These are phyloP conservation scores for Erethizon dorsatum DNA, from an alignment of 2,797 vertebrate genomes.

Conservation along the genomic window DNA sequence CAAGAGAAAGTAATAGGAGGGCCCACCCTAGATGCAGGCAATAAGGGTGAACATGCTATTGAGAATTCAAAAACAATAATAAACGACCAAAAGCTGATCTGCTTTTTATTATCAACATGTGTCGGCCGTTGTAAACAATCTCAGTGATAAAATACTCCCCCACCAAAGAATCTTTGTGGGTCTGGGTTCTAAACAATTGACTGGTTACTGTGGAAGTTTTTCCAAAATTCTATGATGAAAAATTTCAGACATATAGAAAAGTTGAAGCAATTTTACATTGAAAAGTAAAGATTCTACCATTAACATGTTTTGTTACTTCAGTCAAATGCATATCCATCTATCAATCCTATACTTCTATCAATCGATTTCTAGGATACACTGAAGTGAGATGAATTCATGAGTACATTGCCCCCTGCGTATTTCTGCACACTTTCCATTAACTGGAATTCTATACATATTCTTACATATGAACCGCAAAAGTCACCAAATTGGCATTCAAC, in stretches of 20 bases:
- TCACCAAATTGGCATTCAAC: not conserved
- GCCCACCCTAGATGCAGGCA: constrained; percentile 26
- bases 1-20: not conserved
- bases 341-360: not conserved
- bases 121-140: constrained; percentile 62
- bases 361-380: not conserved
- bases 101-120: constrained; percentile 77
- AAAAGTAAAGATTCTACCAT: constrained; percentile 30
- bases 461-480: too few relatives aligned
- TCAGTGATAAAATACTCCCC: constrained; percentile 71
- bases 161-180: constrained; percentile 44
- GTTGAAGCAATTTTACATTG: constrained; percentile 4
- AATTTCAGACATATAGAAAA: constrained; percentile 37
- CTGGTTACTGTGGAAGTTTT: not conserved
- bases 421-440: constrained; percentile 48
- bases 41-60: constrained; percentile 38
- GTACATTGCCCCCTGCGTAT: not conserved
- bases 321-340: not conserved
- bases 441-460: constrained; percentile 24
- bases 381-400: constrained; percentile 21
- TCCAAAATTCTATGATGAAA: constrained; percentile 44
- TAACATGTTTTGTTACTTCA: not conserved
- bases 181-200: constrained; percentile 64
- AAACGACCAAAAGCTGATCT: constrained; percentile 59
- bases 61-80: constrained; percentile 74